A percentile compares a stretch with the other conserved stretches of the same genome.
These are phyloP conservation scores for Sus cebifrons DNA, from an alignment of 2,797 vertebrate species.

Conservation along the genomic window DNA sequence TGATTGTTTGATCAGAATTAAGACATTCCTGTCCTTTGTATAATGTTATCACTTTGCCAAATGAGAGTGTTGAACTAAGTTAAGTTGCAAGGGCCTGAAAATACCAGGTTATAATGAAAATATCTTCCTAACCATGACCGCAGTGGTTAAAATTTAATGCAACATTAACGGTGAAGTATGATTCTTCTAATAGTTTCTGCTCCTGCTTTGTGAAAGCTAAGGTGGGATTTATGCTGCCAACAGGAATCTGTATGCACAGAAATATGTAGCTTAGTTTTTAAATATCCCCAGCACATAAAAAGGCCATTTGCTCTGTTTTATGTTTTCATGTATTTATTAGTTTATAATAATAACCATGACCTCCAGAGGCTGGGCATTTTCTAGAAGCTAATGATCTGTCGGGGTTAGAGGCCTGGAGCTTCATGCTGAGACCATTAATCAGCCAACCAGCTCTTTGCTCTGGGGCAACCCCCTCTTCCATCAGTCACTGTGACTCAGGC, in stretches of 20 bases:
- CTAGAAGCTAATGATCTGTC: constrained; percentile 75
- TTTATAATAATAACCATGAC: constrained; percentile 74
- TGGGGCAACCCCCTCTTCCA: constrained; percentile 23
- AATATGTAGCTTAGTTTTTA: constrained; percentile 69
- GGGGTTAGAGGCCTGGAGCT: constrained; percentile 55
- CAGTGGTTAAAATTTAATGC: constrained; percentile 80
- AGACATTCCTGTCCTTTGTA: constrained; percentile 57
- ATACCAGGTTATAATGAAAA: constrained; percentile 69
- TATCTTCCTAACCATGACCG: constrained; percentile 61
- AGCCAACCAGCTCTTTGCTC: constrained; percentile 48
- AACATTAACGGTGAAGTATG: constrained; percentile 68
- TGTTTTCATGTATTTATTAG: constrained; percentile 77
- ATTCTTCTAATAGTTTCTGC: constrained; percentile 46
- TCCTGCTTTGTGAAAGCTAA: constrained; percentile 69
- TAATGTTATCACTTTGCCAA: constrained; percentile 69
- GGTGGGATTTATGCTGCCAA: constrained; percentile 74
- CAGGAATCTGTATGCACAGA: constrained; percentile 64
- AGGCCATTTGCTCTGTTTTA: constrained; percentile 76
- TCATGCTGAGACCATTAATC: constrained; percentile 58
- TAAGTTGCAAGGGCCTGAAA: constrained; percentile 66
- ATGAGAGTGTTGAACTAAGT: constrained; percentile 40
- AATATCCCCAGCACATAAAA: constrained; percentile 71
- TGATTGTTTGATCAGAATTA: constrained; percentile 50
- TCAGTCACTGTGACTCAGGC: constrained; percentile 62
- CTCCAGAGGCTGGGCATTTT: constrained; percentile 73